Evolutionary conservation across 2,113 vertebrate genomes (phyloP).

Genomic region (Clarias macrocephalus): DNA sequence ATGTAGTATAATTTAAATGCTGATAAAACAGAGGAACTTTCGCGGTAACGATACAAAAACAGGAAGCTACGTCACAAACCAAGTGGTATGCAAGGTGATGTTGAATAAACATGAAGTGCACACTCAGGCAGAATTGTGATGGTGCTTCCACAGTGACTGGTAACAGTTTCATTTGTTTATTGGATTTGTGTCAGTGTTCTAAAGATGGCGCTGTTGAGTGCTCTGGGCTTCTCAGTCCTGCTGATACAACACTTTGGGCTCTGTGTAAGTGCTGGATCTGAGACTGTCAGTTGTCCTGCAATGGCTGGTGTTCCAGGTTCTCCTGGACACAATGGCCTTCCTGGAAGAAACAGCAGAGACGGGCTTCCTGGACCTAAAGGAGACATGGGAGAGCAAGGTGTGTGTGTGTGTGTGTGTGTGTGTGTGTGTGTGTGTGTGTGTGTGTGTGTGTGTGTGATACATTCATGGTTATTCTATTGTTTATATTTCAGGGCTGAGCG

Average conservation of each 20-base stretch:
- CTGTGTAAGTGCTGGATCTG: constrained; percentile 4
- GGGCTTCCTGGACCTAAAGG: constrained; percentile 41
- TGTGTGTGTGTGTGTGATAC: constrained; percentile 6
- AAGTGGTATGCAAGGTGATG: too few species aligned
- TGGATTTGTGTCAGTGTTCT: constrained; percentile 7
- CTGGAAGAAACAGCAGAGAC: constrained; percentile 42
- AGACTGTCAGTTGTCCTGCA: constrained; percentile 33
- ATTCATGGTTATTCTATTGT: not conserved
- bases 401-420: not conserved
- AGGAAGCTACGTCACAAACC: too few species aligned
- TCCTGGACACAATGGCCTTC: constrained; percentile 44
- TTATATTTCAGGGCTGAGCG: constrained; percentile 19
- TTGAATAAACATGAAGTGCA: too few species aligned
- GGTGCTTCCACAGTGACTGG: too few species aligned
- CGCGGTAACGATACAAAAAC: too few species aligned
- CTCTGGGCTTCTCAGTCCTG: not conserved
- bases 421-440: constrained; percentile 3
- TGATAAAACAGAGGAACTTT: too few species aligned
- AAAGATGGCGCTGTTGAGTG: constrained; percentile 37
- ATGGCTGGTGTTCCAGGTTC: constrained; percentile 37
- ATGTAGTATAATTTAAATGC: too few species aligned
- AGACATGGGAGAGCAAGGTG: constrained; percentile 50
- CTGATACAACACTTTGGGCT: constrained; percentile 13
- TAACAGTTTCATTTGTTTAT: not conserved
- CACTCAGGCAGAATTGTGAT: too few species aligned